Evolutionary conservation across 2,797 vertebrate species (phyloP).

Genomic region (Lepilemur septentrionalis): DNA sequence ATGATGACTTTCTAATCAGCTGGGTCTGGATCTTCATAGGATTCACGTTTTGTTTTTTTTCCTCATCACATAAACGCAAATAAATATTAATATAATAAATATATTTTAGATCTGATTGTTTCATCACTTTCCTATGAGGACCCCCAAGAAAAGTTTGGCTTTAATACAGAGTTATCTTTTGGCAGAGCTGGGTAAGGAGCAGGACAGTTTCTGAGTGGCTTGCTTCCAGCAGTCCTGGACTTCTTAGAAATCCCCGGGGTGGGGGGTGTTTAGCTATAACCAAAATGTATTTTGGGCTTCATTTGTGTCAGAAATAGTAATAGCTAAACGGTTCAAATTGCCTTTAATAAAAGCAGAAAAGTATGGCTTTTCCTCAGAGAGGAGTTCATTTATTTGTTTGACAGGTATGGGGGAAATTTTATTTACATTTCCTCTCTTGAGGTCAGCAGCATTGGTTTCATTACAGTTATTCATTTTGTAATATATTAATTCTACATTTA

Average conservation of each 20-base stretch:
- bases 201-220: not conserved
- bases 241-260: not conserved
- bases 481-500: not conserved
- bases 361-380: not conserved
- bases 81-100: not conserved
- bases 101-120: conserved; percentile 18
- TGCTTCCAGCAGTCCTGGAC: not conserved
- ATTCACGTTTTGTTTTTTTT: not conserved
- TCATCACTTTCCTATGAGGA: not conserved
- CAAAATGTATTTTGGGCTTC: not conserved
- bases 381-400: conserved; percentile 16
- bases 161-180: conserved; percentile 7
- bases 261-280: not conserved
- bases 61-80: not conserved
- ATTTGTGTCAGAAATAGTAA: conserved; percentile 26
- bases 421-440: not conserved
- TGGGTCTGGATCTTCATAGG: not conserved
- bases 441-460: not conserved
- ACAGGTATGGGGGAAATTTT: not conserved
- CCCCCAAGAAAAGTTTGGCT: not conserved
- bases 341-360: not conserved
- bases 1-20: not conserved
- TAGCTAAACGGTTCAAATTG: not conserved
- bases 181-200: not conserved
- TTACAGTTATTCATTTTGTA: not conserved